These are phyloP conservation scores for Papilio polytes DNA, from an alignment of 1,140 invertebrate genomes.

Conservation along the genomic window DNA sequence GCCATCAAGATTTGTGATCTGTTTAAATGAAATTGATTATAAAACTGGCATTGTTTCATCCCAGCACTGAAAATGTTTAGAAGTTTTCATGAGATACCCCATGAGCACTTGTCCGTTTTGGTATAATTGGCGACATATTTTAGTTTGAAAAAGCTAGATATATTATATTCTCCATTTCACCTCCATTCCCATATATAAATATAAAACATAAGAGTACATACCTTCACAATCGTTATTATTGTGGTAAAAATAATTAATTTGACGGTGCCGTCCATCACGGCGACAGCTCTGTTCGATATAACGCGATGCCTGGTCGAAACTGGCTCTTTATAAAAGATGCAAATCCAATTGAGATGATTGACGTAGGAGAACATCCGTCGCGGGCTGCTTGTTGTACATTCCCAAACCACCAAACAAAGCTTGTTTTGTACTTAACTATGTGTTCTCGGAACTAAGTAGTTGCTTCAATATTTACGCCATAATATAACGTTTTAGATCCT, in stretches of 20 bases:
- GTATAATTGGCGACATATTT: no score
- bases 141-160: no score
- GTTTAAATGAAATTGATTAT: no score
- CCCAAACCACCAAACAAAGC: neutral
- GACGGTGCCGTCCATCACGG: constrained; percentile 4
- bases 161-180: no score
- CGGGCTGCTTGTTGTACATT: neutral
- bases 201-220: neutral
- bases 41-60: no score
- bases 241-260: neutral
- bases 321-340: neutral
- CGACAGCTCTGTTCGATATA: neutral
- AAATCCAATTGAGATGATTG: neutral
- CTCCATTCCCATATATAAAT: neutral
- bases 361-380: neutral
- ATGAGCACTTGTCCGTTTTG: no score
- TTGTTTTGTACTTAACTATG: neutral
- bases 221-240: constrained; percentile 5
- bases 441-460: neutral
- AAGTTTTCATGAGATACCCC: no score
- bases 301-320: neutral
- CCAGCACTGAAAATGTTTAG: no score
- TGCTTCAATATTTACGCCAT: neutral
- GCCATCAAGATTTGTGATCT: no score
- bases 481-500: neutral